These are phyloP conservation scores for Momotus momota DNA, from an alignment of 2,797 vertebrate genomes.

Conservation along the genomic window DNA sequence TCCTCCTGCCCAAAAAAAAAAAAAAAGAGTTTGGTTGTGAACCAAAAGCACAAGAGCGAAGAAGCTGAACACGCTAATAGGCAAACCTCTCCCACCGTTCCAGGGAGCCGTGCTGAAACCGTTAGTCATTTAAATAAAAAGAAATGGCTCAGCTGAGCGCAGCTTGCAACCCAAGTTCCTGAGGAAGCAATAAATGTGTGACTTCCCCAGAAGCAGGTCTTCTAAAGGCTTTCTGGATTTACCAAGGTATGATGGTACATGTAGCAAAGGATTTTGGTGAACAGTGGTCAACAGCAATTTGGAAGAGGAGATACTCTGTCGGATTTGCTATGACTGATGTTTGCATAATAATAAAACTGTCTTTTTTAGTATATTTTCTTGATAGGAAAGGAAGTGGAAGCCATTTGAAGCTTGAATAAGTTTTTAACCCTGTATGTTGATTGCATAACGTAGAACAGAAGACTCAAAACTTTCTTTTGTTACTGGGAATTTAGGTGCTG, in stretches of 20 bases:
- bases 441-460: background rate
- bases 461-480: background rate
- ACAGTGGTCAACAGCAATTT: background rate
- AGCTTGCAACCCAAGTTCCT: accelerated
- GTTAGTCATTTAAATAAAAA: background rate
- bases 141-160: background rate
- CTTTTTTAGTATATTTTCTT: background rate
- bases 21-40: no score
- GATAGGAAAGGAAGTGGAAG: background rate
- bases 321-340: background rate
- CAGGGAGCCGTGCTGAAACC: background rate
- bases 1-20: background rate
- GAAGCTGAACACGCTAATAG: background rate
- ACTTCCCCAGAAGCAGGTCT: background rate
- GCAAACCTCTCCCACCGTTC: background rate
- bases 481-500: background rate
- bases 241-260: accelerated
- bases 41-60: background rate
- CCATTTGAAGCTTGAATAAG: background rate
- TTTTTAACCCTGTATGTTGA: background rate
- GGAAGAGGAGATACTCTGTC: background rate
- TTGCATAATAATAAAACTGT: background rate
- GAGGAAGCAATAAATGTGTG: background rate
- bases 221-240: background rate
- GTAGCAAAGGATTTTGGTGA: background rate